phyloP scores from a whole-genome alignment of 2,888 invertebrate species.

The Aplocera efformata region DNA sequence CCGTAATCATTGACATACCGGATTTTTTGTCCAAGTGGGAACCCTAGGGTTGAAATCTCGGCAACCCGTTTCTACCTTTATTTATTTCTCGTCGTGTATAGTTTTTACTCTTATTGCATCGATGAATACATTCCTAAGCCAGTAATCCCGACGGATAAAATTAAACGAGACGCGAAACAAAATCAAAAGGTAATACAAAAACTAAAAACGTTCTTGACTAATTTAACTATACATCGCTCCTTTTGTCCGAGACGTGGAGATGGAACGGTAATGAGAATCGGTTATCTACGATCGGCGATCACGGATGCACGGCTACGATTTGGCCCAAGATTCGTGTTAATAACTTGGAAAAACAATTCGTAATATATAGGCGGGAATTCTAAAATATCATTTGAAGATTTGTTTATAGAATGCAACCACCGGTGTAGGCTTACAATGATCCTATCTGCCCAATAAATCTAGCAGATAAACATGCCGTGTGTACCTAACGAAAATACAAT shows the following conservation, averaged over 20 bases:
- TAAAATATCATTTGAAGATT: slow-evolving; percentile 10
- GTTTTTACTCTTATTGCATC: slow-evolving; percentile 73
- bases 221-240: slow-evolving; percentile 64
- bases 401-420: slow-evolving; percentile 32
- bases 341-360: slow-evolving; percentile 2
- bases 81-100: slow-evolving; percentile 75
- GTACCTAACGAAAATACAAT: slow-evolving; percentile 49
- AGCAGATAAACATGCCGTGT: slow-evolving; percentile 52
- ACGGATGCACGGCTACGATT: slow-evolving; percentile 15
- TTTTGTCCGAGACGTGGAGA: slow-evolving; percentile 33
- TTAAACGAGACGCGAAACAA: slow-evolving; percentile 80
- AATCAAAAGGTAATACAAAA: slow-evolving; percentile 68
- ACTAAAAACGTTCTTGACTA: slow-evolving; percentile 71
- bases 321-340: slow-evolving; percentile 8
- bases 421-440: slow-evolving; percentile 61
- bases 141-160: slow-evolving; percentile 79
- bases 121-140: slow-evolving; percentile 77
- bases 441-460: slow-evolving; percentile 74
- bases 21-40: slow-evolving; percentile 26
- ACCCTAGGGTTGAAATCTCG: slow-evolving; percentile 66
- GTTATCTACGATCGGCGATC: slow-evolving; percentile 35
- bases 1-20: slow-evolving; percentile 11
- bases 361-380: slow-evolving; percentile 6
- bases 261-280: slow-evolving; percentile 24
- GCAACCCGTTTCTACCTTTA: slow-evolving; percentile 72